Percentiles rank a stretch among this genome's conserved stretches.
phyloP scores from a whole-genome alignment of 2,113 vertebrate species.

The Eidolon helvum region DNA sequence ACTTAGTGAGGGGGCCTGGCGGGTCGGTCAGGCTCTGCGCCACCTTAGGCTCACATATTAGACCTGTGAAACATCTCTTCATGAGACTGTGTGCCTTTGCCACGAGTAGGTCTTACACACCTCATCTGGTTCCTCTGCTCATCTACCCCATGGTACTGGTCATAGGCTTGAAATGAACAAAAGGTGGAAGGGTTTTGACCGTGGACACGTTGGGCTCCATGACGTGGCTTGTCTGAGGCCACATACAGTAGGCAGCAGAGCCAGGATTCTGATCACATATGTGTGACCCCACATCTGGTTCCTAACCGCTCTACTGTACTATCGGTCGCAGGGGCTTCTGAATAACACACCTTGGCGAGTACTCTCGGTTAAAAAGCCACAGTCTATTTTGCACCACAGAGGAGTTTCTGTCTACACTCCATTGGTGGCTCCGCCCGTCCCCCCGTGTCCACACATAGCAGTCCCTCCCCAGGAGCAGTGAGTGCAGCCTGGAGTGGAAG shows the following conservation, averaged over 20 bases:
- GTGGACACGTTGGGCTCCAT: neutral
- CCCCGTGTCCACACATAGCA: neutral
- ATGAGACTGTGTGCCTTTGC: neutral
- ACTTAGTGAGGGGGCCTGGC: too few species aligned
- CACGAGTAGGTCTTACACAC: neutral
- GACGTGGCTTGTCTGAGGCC: neutral
- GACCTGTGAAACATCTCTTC: neutral
- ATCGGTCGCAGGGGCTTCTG: fast-evolving
- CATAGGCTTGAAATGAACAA: neutral
- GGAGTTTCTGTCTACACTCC: neutral
- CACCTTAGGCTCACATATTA: neutral
- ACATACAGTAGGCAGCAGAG: neutral
- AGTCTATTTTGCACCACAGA: neutral
- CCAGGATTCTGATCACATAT: neutral
- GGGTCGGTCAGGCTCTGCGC: neutral
- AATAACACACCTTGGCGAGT: too few species aligned
- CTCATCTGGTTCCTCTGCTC: neutral
- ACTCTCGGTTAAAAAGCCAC: neutral
- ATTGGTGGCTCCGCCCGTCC: fast-evolving
- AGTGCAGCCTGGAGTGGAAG: neutral
- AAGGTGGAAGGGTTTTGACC: neutral
- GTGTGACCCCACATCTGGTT: neutral
- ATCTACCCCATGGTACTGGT: too few species aligned
- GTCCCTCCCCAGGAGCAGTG: neutral
- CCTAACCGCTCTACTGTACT: neutral